Conservation (phyloP, 2,888 invertebrate species). For the Eupithecia dodoneata region DNA sequence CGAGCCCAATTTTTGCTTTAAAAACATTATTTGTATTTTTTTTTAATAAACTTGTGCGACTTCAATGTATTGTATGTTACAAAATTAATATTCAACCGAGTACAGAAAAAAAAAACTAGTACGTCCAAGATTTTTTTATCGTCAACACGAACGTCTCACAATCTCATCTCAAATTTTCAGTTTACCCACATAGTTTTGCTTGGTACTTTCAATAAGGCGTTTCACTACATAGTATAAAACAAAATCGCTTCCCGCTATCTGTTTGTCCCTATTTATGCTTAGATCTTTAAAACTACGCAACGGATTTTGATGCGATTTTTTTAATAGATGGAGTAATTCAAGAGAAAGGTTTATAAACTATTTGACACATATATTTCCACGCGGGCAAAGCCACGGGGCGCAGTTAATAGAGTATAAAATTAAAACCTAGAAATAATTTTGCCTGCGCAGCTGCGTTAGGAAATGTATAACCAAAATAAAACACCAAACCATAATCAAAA, state of each 20-base stretch:
- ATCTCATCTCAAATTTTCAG: background rate
- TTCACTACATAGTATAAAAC: too few relatives aligned
- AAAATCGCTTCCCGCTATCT: too few relatives aligned
- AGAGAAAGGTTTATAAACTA: too few relatives aligned
- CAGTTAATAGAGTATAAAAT: background rate
- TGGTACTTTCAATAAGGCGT: background rate
- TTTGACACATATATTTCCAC: too few relatives aligned
- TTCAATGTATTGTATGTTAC: background rate
- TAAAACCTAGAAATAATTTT: background rate
- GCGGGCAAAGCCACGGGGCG: too few relatives aligned
- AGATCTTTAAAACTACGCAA: too few relatives aligned
- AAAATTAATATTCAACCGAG: background rate
- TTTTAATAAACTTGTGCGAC: background rate
- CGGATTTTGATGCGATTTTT: too few relatives aligned
- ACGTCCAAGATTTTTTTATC: background rate
- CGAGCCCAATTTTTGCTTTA: conserved; percentile 71
- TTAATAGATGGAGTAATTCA: too few relatives aligned
- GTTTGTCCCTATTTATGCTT: too few relatives aligned
- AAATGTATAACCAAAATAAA: background rate
- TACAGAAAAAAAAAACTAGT: background rate
- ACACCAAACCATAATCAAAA: background rate
- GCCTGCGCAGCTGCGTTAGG: background rate
- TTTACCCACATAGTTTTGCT: background rate
- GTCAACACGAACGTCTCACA: background rate
- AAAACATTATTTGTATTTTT: background rate